Evolutionary conservation across 2,888 invertebrate species (phyloP), one percentile per base, ranked within the genome.

Genomic region (Enchytraeus crypticus): DNA sequence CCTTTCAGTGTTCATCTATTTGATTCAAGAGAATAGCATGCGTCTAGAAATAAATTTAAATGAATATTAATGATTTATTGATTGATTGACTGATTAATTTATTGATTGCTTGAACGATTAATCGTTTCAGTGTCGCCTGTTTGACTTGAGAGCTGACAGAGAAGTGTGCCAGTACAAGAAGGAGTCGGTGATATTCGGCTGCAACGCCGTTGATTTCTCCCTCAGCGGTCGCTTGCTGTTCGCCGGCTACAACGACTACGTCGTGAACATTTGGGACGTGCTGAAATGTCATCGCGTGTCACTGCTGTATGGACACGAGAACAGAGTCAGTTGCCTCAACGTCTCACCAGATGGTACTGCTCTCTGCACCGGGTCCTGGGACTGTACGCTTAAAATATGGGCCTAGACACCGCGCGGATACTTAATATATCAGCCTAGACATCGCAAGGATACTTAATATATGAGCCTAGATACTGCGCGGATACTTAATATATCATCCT

Each of bases 211-310:
- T 47, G 98, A 98, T 81, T 92, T 98, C 80, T 95, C 95, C 64
- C 87, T 93, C 51, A 93, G 93, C 80, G 92, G 89, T 27, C 88
- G 98, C 23, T 83, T 98, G 67, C 82, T 98, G 71, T 97, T 98
- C 83, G 95, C 96, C 71, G 98, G 96, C 62, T 97, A 98, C 82
- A 92, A 93, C 79, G 98, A 98, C 82, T 95, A 97, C 81, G 96
- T 95, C 38, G 92, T 97, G 58, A 92, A 95, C 81, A 89, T 95
- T 38, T 98, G 98, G 98, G 98, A 98, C 82, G 92, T 93, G 43
- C 83, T 98, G 67, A 97, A 97, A 78, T 92, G 91, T 70, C 86
- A 86, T 72, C 85, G 96, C 66, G 87, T 93, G 54, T 88, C 90
- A 75, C 85, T 93, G 70, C 82, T 96, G 61, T 92, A 92, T 79